phyloP scores from a whole-genome alignment of 2,113 vertebrate genomes.

The Ceratotherium simum region DNA sequence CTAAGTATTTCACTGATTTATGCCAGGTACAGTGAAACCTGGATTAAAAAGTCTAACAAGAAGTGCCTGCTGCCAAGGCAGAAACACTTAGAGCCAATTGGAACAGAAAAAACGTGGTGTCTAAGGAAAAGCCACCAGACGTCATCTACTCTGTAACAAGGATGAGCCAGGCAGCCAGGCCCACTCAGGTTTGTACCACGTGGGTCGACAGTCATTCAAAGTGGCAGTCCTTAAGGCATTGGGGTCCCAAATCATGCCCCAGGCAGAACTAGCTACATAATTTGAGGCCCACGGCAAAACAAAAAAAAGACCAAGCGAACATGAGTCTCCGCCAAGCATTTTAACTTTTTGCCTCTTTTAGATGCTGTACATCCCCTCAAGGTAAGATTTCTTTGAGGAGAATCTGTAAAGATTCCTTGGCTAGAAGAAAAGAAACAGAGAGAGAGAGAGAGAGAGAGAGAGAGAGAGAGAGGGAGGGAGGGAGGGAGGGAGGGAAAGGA shows the following conservation, averaged over 20 bases:
- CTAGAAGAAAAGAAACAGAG: background rate
- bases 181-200: background rate
- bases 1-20: slow-evolving; percentile 49
- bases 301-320: background rate
- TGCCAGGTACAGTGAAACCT: slow-evolving; percentile 37
- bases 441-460: too few relatives aligned
- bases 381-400: background rate
- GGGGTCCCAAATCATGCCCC: background rate
- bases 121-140: background rate
- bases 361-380: background rate
- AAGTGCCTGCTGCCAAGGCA: slow-evolving; percentile 43
- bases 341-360: background rate
- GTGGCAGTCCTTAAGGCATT: accelerated
- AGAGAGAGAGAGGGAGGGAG: too few relatives aligned
- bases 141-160: background rate
- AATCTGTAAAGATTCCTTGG: background rate
- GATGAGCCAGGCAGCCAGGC: background rate
- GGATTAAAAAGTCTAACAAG: slow-evolving; percentile 45
- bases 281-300: background rate
- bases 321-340: background rate
- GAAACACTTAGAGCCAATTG: slow-evolving; percentile 41
- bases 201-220: background rate
- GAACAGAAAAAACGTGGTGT: background rate
- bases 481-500: accelerated
- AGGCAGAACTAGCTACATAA: background rate